Conservation (phyloP, 2,888 invertebrate genomes). For the Nymphalis urticae region DNA sequence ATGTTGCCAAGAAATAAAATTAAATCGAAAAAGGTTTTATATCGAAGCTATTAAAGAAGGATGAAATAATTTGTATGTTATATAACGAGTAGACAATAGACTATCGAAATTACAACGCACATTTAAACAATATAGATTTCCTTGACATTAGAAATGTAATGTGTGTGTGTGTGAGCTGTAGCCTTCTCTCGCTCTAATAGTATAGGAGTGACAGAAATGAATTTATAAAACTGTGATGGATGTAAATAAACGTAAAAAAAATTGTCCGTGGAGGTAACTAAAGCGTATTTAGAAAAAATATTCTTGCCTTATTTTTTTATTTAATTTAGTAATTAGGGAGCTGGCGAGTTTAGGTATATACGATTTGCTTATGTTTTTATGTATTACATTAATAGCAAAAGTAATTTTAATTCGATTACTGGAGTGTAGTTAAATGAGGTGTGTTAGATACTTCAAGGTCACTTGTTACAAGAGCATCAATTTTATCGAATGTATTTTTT, state of each 20-base stretch:
- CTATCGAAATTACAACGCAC: conserved; percentile 4
- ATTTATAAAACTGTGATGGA: conserved; percentile 28
- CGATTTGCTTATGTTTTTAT: no score
- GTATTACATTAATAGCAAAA: no score
- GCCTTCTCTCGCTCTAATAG: conserved; percentile 7
- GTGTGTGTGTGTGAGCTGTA: neutral
- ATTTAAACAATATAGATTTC: conserved; percentile 2
- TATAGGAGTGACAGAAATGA: conserved; percentile 14
- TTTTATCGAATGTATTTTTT: no score
- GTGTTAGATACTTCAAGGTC: no score
- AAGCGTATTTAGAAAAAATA: neutral
- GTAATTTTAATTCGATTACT: no score
- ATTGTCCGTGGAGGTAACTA: conserved; percentile 1
- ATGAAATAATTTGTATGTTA: neutral
- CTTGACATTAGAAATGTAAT: neutral
- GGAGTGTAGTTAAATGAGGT: no score
- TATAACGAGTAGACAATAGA: neutral
- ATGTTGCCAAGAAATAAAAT: no score
- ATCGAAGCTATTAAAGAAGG: no score
- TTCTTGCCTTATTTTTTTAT: conserved; percentile 17
- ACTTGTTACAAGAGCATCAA: no score
- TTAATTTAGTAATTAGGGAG: neutral
- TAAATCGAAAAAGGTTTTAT: no score
- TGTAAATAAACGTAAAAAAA: conserved; percentile 18
- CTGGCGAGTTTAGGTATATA: no score